phyloP scores from a whole-genome alignment of 2,888 invertebrate species.

The Sarcophaga subvicina region DNA sequence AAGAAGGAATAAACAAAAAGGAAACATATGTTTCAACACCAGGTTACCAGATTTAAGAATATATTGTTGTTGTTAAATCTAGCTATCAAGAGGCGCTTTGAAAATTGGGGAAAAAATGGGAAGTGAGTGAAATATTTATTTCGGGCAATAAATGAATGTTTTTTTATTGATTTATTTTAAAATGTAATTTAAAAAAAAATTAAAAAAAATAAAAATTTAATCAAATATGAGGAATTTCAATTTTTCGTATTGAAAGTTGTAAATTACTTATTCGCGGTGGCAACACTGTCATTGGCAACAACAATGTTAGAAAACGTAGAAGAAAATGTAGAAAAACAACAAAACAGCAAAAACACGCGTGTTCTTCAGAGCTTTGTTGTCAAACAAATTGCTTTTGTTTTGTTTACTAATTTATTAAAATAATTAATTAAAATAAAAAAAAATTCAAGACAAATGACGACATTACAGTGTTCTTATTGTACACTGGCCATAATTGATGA shows the following conservation, averaged over 20 bases:
- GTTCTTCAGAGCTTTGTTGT: slow-evolving; percentile 5
- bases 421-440: slow-evolving; percentile 10
- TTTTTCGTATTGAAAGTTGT: no score
- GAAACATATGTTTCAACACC: slow-evolving; percentile 8
- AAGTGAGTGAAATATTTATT: no score
- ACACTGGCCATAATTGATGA: slow-evolving; percentile 74
- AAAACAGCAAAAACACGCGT: slow-evolving; percentile 3
- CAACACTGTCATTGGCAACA: not conserved
- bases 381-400: slow-evolving; percentile 23
- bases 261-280: not conserved
- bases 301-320: not conserved
- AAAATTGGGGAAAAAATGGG: no score
- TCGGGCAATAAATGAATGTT: no score
- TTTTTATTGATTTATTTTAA: no score
- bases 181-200: no score
- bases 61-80: no score
- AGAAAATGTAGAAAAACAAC: not conserved
- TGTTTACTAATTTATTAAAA: not conserved
- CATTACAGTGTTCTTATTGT: slow-evolving; percentile 69
- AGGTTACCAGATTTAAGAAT: not conserved
- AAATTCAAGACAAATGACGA: slow-evolving; percentile 20
- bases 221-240: no score
- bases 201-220: no score
- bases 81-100: no score
- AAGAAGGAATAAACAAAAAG: not conserved